Evolutionary conservation across 2,888 invertebrate species (phyloP).

Genomic region (Suillia variegata): DNA sequence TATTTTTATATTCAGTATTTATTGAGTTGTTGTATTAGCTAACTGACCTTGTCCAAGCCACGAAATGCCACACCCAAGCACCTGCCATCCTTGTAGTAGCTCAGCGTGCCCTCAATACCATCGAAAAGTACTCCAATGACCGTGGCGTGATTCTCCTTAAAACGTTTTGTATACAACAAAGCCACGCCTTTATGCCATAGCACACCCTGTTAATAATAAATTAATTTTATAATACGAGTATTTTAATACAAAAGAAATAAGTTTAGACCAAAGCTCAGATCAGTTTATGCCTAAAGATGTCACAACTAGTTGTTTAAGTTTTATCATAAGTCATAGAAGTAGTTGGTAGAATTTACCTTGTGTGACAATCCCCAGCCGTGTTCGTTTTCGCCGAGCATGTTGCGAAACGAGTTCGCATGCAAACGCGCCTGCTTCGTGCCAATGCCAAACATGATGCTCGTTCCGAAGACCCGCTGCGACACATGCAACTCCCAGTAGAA

Average conservation of each 20-base stretch:
- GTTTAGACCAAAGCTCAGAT: too few species aligned
- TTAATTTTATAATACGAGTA: neutral
- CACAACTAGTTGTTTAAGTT: too few species aligned
- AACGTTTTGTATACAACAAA: constrained; percentile 70
- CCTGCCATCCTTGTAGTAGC: constrained; percentile 73
- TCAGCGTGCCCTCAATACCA: constrained; percentile 71
- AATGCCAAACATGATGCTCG: constrained; percentile 75
- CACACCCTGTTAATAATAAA: constrained; percentile 28
- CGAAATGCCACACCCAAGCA: constrained; percentile 74
- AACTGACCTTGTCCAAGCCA: constrained; percentile 66
- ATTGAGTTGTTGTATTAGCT: too few species aligned
- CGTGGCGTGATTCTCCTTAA: constrained; percentile 72
- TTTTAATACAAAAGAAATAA: constrained; percentile 36
- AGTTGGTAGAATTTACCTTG: too few species aligned
- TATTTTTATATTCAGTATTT: neutral
- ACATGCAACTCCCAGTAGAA: constrained; percentile 72
- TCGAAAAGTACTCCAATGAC: constrained; percentile 73
- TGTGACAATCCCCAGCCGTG: constrained; percentile 76
- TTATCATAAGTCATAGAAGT: too few species aligned
- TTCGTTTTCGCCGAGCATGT: constrained; percentile 73
- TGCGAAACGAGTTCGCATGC: constrained; percentile 72
- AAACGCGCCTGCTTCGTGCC: constrained; percentile 66
- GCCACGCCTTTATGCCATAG: constrained; percentile 72
- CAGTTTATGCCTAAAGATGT: too few species aligned
- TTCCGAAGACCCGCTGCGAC: constrained; percentile 72